Percentiles rank a stretch among this genome's conserved stretches.
These are phyloP conservation scores for Tenthredo scrophulariae DNA, from an alignment of 2,888 invertebrate species.

Conservation along the genomic window DNA sequence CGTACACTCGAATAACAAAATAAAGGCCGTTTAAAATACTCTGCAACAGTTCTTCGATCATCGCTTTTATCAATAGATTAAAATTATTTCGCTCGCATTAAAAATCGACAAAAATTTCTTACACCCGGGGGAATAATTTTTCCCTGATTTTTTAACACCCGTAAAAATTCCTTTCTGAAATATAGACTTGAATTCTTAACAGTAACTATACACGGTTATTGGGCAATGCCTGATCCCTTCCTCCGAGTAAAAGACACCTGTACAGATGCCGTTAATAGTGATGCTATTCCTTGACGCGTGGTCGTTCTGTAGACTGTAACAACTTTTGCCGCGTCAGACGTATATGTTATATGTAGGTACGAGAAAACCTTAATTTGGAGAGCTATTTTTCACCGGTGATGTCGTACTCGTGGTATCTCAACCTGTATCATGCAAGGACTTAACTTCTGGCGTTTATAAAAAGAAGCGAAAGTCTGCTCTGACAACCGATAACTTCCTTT, in stretches of 20 bases:
- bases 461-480: conserved; percentile 8
- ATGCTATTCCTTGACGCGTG: conserved; percentile 6
- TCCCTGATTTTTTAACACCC: not conserved
- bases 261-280: conserved; percentile 27
- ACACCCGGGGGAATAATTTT: not conserved
- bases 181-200: conserved; percentile 1
- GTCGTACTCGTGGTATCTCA: not conserved
- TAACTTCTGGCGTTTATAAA: conserved; percentile 1
- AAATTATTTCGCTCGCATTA: not conserved
- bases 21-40: not conserved
- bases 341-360: not conserved
- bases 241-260: conserved; percentile 36
- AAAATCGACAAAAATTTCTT: not conserved
- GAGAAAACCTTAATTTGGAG: conserved; percentile 17
- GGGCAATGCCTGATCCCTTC: conserved; percentile 31
- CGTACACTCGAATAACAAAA: conserved; percentile 43
- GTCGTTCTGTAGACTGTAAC: not conserved
- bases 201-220: conserved; percentile 36
- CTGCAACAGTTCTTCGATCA: not conserved
- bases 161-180: not conserved
- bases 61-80: not conserved
- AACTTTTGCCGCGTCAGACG: not conserved
- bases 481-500: conserved; percentile 25
- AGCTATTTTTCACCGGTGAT: conserved; percentile 9
- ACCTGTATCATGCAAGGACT: not conserved